Conservation (phyloP, 2,888 invertebrate genomes). For the Synergus laeviventris region DNA sequence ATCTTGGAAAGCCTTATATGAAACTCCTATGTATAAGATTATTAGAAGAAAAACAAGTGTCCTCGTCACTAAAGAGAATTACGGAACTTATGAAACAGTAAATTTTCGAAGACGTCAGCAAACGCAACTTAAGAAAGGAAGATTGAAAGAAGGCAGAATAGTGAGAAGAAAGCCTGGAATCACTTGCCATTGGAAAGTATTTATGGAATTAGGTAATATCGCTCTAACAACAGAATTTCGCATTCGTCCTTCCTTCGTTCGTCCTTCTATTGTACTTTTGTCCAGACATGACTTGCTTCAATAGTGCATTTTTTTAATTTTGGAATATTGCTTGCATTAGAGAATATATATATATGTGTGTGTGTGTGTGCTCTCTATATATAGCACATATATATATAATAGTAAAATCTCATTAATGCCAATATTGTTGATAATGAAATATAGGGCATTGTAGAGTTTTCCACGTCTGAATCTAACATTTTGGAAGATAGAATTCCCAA, state of each 20-base stretch:
- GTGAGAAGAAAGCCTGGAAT: conserved; percentile 12
- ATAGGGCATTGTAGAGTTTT: too few species aligned
- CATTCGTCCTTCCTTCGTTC: conserved; percentile 42
- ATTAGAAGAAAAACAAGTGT: not conserved
- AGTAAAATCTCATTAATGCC: too few species aligned
- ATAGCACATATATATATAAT: too few species aligned
- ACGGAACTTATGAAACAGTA: conserved; percentile 15
- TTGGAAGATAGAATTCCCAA: too few species aligned
- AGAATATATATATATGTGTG: too few species aligned
- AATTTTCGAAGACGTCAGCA: not conserved
- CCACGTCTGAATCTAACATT: too few species aligned
- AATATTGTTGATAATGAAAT: too few species aligned
- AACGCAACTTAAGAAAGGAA: conserved; percentile 21
- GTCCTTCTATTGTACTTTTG: conserved; percentile 39
- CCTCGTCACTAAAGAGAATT: not conserved
- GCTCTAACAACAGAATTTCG: conserved; percentile 30
- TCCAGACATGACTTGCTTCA: conserved; percentile 10
- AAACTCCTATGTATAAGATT: too few species aligned
- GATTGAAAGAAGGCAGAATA: conserved; percentile 5
- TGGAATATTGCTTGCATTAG: conserved; percentile 35
- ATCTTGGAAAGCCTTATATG: not conserved
- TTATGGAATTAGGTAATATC: conserved; percentile 36
- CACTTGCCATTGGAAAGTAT: conserved; percentile 31
- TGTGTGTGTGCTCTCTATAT: too few species aligned
- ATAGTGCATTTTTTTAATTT: conserved; percentile 34